Evolutionary conservation across 2,113 vertebrate genomes (phyloP).

Genomic region (Gorsachius goisagi): DNA sequence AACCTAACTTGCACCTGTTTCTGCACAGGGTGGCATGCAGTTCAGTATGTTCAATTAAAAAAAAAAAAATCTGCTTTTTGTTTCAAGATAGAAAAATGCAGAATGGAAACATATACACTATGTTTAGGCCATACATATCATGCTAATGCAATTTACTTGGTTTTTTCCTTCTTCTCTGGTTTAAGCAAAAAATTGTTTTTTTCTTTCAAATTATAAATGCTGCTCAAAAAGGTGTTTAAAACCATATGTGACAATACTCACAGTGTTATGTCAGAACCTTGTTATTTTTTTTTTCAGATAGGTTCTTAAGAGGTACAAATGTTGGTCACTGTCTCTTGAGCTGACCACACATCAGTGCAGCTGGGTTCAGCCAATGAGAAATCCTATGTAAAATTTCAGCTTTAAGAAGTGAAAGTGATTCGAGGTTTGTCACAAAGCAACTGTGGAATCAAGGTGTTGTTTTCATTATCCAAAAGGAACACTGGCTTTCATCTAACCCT

Average conservation of each 20-base stretch:
- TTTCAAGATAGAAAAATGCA: background rate
- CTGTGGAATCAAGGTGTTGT: background rate
- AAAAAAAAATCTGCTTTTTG: background rate
- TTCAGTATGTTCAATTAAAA: background rate
- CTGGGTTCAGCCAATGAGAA: background rate
- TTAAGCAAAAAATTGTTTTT: background rate
- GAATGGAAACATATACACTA: background rate
- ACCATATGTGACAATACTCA: background rate
- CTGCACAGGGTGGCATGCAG: background rate
- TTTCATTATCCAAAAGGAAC: background rate
- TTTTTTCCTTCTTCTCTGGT: background rate
- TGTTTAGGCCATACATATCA: background rate
- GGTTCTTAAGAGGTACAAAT: background rate
- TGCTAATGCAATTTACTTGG: background rate
- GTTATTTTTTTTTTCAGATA: background rate
- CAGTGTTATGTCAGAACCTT: background rate
- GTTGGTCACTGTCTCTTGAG: background rate
- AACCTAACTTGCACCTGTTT: background rate
- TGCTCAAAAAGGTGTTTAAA: background rate
- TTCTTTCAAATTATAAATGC: background rate
- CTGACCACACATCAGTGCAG: rapidly evolving
- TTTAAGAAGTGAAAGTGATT: background rate
- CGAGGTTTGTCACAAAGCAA: background rate
- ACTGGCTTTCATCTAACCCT: background rate
- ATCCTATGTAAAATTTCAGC: background rate